A percentile compares a stretch with the other conserved stretches of the same genome.
These are phyloP conservation scores for Tachypleus tridentatus DNA, from an alignment of 1,140 invertebrate species.

Conservation along the genomic window DNA sequence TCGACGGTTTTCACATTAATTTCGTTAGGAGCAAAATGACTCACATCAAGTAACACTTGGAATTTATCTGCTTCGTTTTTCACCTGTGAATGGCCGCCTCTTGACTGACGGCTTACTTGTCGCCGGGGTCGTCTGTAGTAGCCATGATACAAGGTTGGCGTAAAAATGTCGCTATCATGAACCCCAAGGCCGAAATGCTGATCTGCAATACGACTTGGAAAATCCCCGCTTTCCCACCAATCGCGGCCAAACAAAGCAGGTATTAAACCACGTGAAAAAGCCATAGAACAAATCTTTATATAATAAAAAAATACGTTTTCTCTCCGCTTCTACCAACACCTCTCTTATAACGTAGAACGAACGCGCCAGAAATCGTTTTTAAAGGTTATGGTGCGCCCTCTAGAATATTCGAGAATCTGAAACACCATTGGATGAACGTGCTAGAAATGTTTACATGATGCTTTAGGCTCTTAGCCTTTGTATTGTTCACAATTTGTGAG, in stretches of 20 bases:
- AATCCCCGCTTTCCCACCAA: not conserved
- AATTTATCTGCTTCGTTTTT: constrained; percentile 26
- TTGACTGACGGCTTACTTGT: not conserved
- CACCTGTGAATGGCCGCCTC: constrained; percentile 10
- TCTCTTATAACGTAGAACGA: too few relatives aligned
- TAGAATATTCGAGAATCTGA: too few relatives aligned
- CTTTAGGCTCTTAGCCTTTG: too few relatives aligned
- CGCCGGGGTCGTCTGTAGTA: not conserved
- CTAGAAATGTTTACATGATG: too few relatives aligned
- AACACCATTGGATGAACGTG: too few relatives aligned
- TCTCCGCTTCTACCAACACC: too few relatives aligned
- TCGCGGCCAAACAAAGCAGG: not conserved
- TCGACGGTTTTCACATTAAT: constrained; percentile 30
- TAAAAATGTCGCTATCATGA: not conserved
- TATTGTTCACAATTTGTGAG: too few relatives aligned
- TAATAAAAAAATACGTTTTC: too few relatives aligned
- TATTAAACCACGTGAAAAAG: not conserved
- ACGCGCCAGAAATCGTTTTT: too few relatives aligned
- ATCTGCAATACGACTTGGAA: not conserved
- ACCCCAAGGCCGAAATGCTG: not conserved
- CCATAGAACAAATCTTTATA: not conserved
- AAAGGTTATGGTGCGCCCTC: too few relatives aligned
- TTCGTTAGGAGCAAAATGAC: constrained; percentile 31
- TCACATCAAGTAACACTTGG: constrained; percentile 29
- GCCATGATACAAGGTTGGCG: not conserved